Evolutionary conservation across 2,888 invertebrate species (phyloP).

Genomic region (Chirona hameri): DNA sequence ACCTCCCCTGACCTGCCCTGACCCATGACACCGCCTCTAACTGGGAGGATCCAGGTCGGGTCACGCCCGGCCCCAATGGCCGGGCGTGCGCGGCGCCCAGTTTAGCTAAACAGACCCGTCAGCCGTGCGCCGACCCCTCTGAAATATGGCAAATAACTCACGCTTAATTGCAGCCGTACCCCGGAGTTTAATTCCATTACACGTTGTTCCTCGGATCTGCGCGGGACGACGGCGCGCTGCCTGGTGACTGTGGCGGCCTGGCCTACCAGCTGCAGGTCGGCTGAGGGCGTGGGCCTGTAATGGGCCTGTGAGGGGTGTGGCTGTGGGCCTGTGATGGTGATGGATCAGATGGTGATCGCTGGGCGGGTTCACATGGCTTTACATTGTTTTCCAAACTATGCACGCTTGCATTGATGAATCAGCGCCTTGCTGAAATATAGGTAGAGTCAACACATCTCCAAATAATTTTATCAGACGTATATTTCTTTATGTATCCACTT

Average conservation of each 20-base stretch:
- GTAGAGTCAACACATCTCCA: too few species aligned
- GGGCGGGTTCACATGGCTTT: too few species aligned
- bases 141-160: slow-evolving; percentile 26
- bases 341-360: too few species aligned
- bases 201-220: neutral
- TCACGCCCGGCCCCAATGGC: neutral
- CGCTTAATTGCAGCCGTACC: slow-evolving; percentile 4
- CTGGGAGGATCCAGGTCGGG: neutral
- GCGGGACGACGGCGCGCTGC: neutral
- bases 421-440: too few species aligned
- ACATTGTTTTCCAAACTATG: too few species aligned
- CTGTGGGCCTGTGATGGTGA: too few species aligned
- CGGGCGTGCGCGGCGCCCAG: neutral
- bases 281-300: neutral
- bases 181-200: slow-evolving; percentile 23
- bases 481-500: too few species aligned
- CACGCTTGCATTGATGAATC: too few species aligned
- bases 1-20: too few species aligned
- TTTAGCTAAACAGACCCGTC: slow-evolving; percentile 9
- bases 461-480: too few species aligned
- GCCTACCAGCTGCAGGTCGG: neutral
- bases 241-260: neutral
- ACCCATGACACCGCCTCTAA: too few species aligned
- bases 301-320: neutral
- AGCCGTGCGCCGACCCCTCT: neutral